A percentile compares a stretch with the other conserved stretches of the same genome.
Conservation (phyloP, 2,888 invertebrate species). For the Plemyria rubiginata region DNA sequence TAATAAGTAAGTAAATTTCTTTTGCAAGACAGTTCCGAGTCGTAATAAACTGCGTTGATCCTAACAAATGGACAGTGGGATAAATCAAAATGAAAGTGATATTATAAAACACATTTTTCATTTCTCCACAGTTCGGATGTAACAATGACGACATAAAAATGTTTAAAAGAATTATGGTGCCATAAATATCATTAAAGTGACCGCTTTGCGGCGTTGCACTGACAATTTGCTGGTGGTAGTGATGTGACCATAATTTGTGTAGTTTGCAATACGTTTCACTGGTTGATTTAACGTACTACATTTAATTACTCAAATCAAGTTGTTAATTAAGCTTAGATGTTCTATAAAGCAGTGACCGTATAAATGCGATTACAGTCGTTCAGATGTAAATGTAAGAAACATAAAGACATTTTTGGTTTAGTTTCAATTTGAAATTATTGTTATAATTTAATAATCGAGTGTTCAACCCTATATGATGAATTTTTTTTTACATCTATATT, state of each 20-base stretch:
- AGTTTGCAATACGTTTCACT: constrained; percentile 8
- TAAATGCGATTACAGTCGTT: not conserved
- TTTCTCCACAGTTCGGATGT: constrained; percentile 56
- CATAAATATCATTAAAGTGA: constrained; percentile 71
- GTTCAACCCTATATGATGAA: too few relatives aligned
- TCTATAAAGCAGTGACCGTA: not conserved
- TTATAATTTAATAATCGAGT: too few relatives aligned
- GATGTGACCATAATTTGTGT: constrained; percentile 31
- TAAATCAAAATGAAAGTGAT: constrained; percentile 27
- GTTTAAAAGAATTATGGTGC: constrained; percentile 58
- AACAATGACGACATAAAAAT: constrained; percentile 65
- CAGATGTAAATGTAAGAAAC: too few relatives aligned
- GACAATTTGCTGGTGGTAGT: constrained; percentile 56
- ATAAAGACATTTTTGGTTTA: too few relatives aligned
- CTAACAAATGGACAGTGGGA: constrained; percentile 15
- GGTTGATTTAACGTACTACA: constrained; percentile 2
- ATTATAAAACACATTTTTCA: constrained; percentile 41
- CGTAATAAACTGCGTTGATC: constrained; percentile 13
- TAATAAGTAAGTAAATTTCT: too few relatives aligned
- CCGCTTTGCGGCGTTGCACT: constrained; percentile 57
- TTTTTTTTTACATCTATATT: too few relatives aligned
- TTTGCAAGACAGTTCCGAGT: not conserved
- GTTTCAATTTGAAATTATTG: too few relatives aligned
- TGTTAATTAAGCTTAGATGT: constrained; percentile 20
- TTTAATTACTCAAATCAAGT: constrained; percentile 22